These are phyloP conservation scores for Spodoptera picta DNA, from an alignment of 2,888 invertebrate genomes.

Conservation along the genomic window DNA sequence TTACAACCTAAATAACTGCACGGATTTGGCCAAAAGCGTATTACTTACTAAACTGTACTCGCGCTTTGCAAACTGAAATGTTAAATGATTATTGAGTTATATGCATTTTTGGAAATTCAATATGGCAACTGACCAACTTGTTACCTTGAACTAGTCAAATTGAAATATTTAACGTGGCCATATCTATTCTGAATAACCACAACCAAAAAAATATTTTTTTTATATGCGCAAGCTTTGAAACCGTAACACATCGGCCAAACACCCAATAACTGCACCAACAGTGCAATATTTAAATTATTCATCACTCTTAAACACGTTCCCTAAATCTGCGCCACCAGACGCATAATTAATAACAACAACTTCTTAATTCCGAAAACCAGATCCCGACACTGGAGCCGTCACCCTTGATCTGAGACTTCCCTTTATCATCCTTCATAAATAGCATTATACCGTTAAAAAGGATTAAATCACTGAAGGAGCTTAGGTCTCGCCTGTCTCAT, in stretches of 20 bases:
- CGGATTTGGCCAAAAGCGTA: constrained; percentile 40
- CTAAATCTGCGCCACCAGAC: not conserved
- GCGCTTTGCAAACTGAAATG: constrained; percentile 42
- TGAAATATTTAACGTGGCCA: constrained; percentile 19
- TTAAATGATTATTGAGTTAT: constrained; percentile 24
- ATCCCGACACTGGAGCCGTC: constrained; percentile 31
- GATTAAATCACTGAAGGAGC: constrained; percentile 53
- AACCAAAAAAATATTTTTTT: constrained; percentile 12
- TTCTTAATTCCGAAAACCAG: constrained; percentile 12
- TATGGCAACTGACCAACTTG: constrained; percentile 20
- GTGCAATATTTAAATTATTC: too few species aligned
- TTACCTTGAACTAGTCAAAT: constrained; percentile 29
- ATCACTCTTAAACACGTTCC: not conserved
- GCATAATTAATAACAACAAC: constrained; percentile 27
- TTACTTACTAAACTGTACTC: constrained; percentile 29
- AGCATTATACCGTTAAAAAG: constrained; percentile 59
- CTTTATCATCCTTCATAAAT: constrained; percentile 42
- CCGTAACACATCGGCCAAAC: too few species aligned
- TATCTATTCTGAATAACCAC: constrained; percentile 14
- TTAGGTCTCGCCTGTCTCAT: constrained; percentile 36
- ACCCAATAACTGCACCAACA: too few species aligned
- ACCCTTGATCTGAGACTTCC: constrained; percentile 35
- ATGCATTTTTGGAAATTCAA: constrained; percentile 45
- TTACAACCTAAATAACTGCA: constrained; percentile 51
- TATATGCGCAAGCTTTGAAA: too few species aligned